Evolutionary conservation across 2,113 vertebrate genomes (phyloP), one percentile per base, ranked within the genome.

Genomic region (Psilopogon haemacephalus): DNA sequence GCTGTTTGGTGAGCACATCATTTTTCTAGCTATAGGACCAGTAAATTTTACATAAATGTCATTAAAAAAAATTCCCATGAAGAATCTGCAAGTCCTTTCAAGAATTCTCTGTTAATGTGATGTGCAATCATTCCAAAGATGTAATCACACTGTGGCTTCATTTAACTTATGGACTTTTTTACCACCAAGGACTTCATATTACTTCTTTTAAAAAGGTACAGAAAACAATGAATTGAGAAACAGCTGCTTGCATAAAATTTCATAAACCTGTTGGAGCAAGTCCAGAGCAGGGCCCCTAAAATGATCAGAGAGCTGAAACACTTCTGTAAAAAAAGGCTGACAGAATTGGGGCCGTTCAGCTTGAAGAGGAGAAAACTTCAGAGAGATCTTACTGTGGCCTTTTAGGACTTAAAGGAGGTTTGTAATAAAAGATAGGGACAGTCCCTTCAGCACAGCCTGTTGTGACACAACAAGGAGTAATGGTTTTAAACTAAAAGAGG

Each of bases 21-120:
- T 88, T 84, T 74, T 80, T 21, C 87, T 84, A 69, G 19, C 50
- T 80, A 58, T 12, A 77, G 82, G 83, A 91, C 87, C 65, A 92
- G 40, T 79, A 80, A 72, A 46, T 85, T 92, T 92, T 90, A 71
- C 4, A 84, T 30, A 62, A 33, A 84, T 59, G 71, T 68, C 37
- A 37, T 50, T 89, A 82, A 84, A 86, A 77, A 76, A 2, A 38
- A 38, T 6, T 54, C 9, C 94, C 62, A 84, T 44, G 56, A 95
- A 87, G 78, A 88, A 96, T 86, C 50, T 67, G 30, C 56, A 96
- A 97, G 84, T 94, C 86, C 81, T 93, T 96, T 95, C 96, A 93
- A 97, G 96, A 95, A 94, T 85, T 54, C 79, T 93, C 96, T 86
- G 86, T 77, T 89, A 89, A 96, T 62, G 91, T 12, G 50, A 97